Evolutionary conservation across 1,140 invertebrate genomes (phyloP), one percentile per base, ranked within the genome.

Genomic region (Chironomus tepperi): DNA sequence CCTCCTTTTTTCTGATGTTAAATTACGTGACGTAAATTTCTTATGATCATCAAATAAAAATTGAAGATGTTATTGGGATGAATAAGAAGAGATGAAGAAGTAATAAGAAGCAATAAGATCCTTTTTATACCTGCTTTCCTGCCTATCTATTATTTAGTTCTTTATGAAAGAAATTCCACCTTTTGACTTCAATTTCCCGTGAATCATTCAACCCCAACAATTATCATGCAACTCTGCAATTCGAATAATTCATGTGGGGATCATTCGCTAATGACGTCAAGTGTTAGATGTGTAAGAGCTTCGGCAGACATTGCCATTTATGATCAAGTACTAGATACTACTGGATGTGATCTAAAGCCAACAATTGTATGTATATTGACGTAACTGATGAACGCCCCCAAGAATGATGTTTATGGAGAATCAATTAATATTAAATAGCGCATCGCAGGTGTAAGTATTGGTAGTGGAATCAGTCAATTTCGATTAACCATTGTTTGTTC

Each of bases 371-470:
- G 24, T 5, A 34, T 1, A 57, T 57, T 57, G n/a, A 57, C 12
- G 15, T 57, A 8, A 57, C 15, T n/a, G 15, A 15, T 12, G 10
- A 34, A 2, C n/a, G 47, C 7, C 43, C 15, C 43, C 15, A 15
- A 10, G 12, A 3, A 8, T 57, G 47, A 12, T 57, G 43, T 15
- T 47, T 15, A 47, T 47, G 47, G 47, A n/a, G 47, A 57, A 57
- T 57, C 47, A 57, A 57, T 57, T 57, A 57, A 57, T 57, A n/a
- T 57, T 57, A 57, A 57, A 57, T 57, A 57, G 47, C 47, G n/a
- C 47, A 57, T n/a, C 47, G 47, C 47, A 57, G 47, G 47, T 57
- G 47, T 57, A 57, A n/a, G n/a, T 57, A 5, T 12, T 57, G 47
- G 47, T 57, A 57, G 24, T 34, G 24, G 24, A 34, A 34, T 34